phyloP scores from a whole-genome alignment of 1,140 invertebrate genomes.

The Psilanteris sp. region DNA sequence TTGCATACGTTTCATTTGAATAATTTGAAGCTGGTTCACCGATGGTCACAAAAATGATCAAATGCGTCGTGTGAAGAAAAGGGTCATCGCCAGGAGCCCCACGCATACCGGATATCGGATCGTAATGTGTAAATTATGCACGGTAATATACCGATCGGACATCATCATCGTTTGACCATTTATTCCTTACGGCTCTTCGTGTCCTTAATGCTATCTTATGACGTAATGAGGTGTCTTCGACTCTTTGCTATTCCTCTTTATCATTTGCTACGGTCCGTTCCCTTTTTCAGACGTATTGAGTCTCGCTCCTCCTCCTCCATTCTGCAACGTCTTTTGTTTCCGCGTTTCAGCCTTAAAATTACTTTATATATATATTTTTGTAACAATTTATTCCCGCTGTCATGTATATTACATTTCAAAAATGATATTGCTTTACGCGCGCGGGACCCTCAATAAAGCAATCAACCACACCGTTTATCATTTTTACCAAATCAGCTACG shows the following conservation, averaged over 20 bases:
- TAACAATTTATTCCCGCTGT: slow-evolving; percentile 24
- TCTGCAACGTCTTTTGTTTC: slow-evolving; percentile 13
- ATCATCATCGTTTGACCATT: slow-evolving; percentile 60
- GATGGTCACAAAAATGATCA: slow-evolving; percentile 45
- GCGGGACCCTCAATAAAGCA: slow-evolving; percentile 8
- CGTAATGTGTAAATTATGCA: slow-evolving; percentile 65
- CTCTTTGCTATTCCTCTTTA: slow-evolving; percentile 60
- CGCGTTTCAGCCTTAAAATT: slow-evolving; percentile 19
- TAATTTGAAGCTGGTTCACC: slow-evolving; percentile 38
- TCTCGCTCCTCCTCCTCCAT: slow-evolving; percentile 5
- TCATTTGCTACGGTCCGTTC: slow-evolving; percentile 57
- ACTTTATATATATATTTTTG: slow-evolving; percentile 33
- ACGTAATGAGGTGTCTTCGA: slow-evolving; percentile 65
- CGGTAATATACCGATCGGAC: slow-evolving; percentile 60
- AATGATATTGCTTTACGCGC: slow-evolving; percentile 13
- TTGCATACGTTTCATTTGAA: slow-evolving; percentile 36
- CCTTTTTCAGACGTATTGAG: slow-evolving; percentile 21
- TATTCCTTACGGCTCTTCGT: slow-evolving; percentile 36
- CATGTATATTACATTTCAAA: slow-evolving; percentile 26
- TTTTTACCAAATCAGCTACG: slow-evolving; percentile 15
- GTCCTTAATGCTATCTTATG: slow-evolving; percentile 58
- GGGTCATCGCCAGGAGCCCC: slow-evolving; percentile 61
- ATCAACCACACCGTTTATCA: slow-evolving; percentile 15
- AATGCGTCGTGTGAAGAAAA: slow-evolving; percentile 38
- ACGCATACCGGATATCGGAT: slow-evolving; percentile 64